Evolutionary conservation across 2,888 invertebrate genomes (phyloP).

Genomic region (Danaus chrysippus): DNA sequence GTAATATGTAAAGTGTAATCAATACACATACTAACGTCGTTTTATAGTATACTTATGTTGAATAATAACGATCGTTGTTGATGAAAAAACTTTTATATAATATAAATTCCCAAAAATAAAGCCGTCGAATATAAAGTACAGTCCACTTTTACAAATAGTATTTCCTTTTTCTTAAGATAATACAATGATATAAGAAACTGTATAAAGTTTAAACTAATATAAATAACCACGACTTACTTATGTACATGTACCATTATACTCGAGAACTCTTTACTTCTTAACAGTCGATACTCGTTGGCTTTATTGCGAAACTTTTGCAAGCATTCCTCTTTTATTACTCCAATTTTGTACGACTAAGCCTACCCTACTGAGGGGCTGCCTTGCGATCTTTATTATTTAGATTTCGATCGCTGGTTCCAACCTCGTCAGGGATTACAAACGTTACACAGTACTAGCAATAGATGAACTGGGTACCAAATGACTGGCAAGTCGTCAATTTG

Average conservation of each 20-base stretch:
- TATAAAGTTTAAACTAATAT: slow-evolving; percentile 40
- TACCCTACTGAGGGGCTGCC: slow-evolving; percentile 57
- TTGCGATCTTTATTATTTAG: slow-evolving; percentile 75
- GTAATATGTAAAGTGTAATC: neutral
- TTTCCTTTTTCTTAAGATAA: slow-evolving; percentile 9
- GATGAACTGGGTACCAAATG: slow-evolving; percentile 13
- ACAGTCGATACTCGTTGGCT: slow-evolving; percentile 77
- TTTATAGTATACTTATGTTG: neutral
- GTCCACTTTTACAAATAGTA: too few relatives aligned
- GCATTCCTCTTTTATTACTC: slow-evolving; percentile 79
- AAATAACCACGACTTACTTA: slow-evolving; percentile 38
- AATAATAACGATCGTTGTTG: too few relatives aligned
- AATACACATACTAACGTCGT: neutral
- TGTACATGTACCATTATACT: slow-evolving; percentile 47
- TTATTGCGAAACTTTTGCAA: slow-evolving; percentile 77
- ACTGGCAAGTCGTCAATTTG: slow-evolving; percentile 16
- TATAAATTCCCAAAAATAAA: too few relatives aligned
- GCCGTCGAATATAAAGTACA: too few relatives aligned
- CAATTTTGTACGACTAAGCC: slow-evolving; percentile 77
- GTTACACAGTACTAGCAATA: slow-evolving; percentile 25
- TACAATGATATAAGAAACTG: slow-evolving; percentile 25
- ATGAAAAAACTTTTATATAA: too few relatives aligned
- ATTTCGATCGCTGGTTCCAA: slow-evolving; percentile 59
- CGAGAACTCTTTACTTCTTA: slow-evolving; percentile 75
- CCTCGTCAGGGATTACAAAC: slow-evolving; percentile 28